These are phyloP conservation scores for Balearica regulorum DNA, from an alignment of 2,797 vertebrate species.

Conservation along the genomic window DNA sequence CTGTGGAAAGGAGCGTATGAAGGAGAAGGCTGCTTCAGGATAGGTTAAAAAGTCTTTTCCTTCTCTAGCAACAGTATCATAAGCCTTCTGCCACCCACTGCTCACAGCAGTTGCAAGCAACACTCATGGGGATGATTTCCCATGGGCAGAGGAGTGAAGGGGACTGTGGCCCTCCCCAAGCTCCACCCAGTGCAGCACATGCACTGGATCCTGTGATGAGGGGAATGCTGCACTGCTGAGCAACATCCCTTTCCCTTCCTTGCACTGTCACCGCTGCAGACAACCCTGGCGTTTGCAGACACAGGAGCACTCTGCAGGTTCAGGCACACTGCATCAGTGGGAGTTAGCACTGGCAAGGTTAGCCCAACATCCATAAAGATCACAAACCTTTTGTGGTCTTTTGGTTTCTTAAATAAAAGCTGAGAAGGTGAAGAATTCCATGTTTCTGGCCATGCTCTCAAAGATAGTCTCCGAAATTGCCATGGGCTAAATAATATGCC, in stretches of 20 bases:
- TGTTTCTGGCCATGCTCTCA: neutral
- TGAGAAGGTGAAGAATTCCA: neutral
- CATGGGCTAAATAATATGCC: neutral
- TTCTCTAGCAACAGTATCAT: neutral
- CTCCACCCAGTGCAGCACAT: neutral
- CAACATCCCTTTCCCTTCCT: neutral
- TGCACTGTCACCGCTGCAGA: neutral
- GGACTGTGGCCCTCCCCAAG: neutral
- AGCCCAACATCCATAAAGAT: neutral
- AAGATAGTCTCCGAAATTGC: neutral
- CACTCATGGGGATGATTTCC: neutral
- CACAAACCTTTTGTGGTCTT: neutral
- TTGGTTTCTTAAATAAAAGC: neutral
- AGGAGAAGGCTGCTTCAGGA: neutral
- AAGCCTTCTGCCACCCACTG: neutral
- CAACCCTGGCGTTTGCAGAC: fast-evolving
- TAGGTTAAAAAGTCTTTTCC: neutral
- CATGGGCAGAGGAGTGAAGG: neutral
- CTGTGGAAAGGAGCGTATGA: fast-evolving
- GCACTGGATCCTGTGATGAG: neutral
- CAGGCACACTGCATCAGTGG: neutral
- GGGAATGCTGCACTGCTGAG: neutral
- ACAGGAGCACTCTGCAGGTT: neutral
- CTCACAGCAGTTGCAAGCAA: neutral
- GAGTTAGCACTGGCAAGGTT: neutral